Conservation (phyloP, 2,113 vertebrate species). For the Calidris pygmaea region DNA sequence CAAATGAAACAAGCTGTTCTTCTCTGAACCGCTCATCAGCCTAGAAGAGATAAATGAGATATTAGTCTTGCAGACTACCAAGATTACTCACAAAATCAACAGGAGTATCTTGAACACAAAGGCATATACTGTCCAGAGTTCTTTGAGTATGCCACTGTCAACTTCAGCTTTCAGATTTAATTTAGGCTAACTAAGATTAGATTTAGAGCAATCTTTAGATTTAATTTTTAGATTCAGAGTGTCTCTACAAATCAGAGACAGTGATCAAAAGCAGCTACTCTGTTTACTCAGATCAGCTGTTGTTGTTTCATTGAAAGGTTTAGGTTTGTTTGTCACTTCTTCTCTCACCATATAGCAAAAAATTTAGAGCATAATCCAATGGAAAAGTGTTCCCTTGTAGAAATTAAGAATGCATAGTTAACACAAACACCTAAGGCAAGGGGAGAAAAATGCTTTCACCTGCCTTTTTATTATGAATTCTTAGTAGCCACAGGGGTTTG, state of each 20-base stretch:
- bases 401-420: neutral
- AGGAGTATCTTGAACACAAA: neutral
- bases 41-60: conserved; percentile 69
- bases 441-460: neutral
- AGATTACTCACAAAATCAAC: neutral
- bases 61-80: neutral
- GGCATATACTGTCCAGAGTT: neutral
- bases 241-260: neutral
- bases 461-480: neutral
- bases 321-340: neutral
- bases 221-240: neutral
- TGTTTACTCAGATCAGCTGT: neutral
- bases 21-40: conserved; percentile 85
- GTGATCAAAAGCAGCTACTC: neutral
- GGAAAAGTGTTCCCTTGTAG: neutral
- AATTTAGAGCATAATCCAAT: neutral
- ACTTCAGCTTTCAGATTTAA: neutral
- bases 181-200: neutral
- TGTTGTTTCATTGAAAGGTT: no score
- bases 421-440: neutral
- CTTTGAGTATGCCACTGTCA: neutral
- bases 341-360: neutral
- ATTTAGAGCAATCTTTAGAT: neutral
- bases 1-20: conserved; percentile 93
- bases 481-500: neutral